A percentile compares a stretch with the other conserved stretches of the same genome.
Evolutionary conservation across 1,140 invertebrate species (phyloP).

Genomic region (Teleogryllus occipitalis): DNA sequence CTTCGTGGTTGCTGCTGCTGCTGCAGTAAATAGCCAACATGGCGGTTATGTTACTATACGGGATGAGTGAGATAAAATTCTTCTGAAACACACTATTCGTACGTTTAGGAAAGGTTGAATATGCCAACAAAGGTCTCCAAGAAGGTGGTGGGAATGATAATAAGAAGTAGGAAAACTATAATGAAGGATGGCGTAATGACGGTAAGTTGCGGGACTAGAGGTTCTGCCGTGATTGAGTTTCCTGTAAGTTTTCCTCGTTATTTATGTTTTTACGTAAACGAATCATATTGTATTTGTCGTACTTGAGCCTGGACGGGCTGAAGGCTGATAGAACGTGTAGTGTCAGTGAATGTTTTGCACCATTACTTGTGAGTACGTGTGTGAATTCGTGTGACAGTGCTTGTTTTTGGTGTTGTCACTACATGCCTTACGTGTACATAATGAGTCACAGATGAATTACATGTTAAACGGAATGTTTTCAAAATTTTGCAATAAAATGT

Average conservation of each 20-base stretch:
- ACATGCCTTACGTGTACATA: no score
- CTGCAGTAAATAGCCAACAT: neutral
- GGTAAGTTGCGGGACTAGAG: slow-evolving; percentile 39
- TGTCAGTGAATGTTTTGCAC: no score
- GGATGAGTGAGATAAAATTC: slow-evolving; percentile 4
- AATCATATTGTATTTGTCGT: no score
- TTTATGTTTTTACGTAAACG: slow-evolving; percentile 25
- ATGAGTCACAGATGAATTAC: no score
- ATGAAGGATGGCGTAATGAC: slow-evolving; percentile 64
- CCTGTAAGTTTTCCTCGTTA: neutral
- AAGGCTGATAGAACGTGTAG: no score
- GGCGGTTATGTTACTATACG: neutral
- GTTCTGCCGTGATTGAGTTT: neutral
- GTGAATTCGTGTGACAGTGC: slow-evolving; percentile 11
- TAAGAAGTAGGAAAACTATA: slow-evolving; percentile 60
- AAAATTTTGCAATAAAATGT: no score
- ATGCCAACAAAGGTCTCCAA: slow-evolving; percentile 50
- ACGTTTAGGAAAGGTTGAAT: slow-evolving; percentile 30
- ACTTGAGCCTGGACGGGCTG: no score
- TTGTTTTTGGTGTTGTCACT: neutral
- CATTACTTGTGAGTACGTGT: neutral
- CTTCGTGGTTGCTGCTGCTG: neutral
- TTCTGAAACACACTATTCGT: neutral
- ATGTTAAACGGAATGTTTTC: no score
- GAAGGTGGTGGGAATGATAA: slow-evolving; percentile 57